A percentile compares a stretch with the other conserved stretches of the same genome.
phyloP scores from a whole-genome alignment of 1,140 invertebrate species.

The Carposina sasakii region DNA sequence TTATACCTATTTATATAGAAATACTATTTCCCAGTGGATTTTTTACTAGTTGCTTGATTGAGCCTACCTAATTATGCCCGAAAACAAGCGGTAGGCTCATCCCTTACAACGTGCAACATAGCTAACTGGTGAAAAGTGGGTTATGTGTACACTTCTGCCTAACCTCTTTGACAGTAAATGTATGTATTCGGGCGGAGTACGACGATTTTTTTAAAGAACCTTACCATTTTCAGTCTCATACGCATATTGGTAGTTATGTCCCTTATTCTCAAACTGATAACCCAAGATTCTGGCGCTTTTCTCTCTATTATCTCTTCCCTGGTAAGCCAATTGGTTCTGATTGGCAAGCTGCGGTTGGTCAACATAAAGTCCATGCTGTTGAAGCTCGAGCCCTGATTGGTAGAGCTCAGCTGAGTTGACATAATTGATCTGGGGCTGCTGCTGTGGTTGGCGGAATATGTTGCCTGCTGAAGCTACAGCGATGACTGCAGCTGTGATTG shows the following conservation, averaged over 20 bases:
- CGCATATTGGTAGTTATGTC: slow-evolving; percentile 46
- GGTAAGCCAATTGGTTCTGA: background rate
- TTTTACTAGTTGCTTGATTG: too few species aligned
- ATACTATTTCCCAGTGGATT: too few species aligned
- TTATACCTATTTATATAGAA: too few species aligned
- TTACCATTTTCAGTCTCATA: slow-evolving; percentile 62
- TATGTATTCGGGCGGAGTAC: too few species aligned
- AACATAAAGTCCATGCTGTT: slow-evolving; percentile 26
- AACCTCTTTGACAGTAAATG: too few species aligned
- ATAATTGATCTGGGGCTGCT: slow-evolving; percentile 29
- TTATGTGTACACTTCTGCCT: too few species aligned
- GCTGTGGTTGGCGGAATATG: slow-evolving; percentile 29
- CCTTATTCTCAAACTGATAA: slow-evolving; percentile 37
- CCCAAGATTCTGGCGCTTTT: slow-evolving; percentile 43
- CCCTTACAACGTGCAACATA: too few species aligned
- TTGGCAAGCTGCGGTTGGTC: slow-evolving; percentile 26
- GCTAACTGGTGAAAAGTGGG: too few species aligned
- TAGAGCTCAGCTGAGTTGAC: slow-evolving; percentile 32
- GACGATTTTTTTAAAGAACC: background rate
- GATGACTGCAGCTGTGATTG: slow-evolving; percentile 34
- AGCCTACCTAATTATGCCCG: too few species aligned
- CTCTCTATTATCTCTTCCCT: slow-evolving; percentile 13
- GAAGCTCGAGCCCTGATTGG: slow-evolving; percentile 34
- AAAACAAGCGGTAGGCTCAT: too few species aligned
- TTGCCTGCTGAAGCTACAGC: slow-evolving; percentile 40